These are phyloP conservation scores for Parambassis ranga DNA, from an alignment of 2,797 vertebrate species.

Conservation along the genomic window DNA sequence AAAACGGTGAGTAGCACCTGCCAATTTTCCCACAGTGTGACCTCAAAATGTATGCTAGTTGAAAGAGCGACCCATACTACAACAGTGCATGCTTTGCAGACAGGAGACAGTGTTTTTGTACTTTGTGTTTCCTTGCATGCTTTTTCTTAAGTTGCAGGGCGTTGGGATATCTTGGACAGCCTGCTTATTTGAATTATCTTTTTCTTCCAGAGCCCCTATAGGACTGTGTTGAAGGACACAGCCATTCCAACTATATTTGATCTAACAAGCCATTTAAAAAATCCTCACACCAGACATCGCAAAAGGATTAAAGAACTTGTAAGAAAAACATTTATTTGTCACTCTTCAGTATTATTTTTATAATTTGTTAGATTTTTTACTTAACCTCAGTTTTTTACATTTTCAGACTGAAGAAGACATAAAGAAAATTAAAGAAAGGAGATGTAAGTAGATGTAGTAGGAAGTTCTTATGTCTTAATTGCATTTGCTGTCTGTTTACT, in stretches of 20 bases:
- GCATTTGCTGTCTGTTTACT: neutral
- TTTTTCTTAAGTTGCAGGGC: too few relatives aligned
- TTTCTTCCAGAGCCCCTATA: conserved; percentile 90
- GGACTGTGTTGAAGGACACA: conserved; percentile 93
- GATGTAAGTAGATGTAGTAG: conserved; percentile 85
- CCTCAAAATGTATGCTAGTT: too few relatives aligned
- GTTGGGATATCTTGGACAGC: neutral
- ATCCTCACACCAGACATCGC: conserved; percentile 91
- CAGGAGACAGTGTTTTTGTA: too few relatives aligned
- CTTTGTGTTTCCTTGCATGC: too few relatives aligned
- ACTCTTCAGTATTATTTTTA: neutral
- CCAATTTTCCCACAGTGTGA: too few relatives aligned
- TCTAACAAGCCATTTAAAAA: conserved; percentile 95
- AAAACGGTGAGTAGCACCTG: conserved; percentile 87
- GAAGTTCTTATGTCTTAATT: neutral
- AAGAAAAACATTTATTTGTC: conserved; percentile 42
- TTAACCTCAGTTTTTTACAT: neutral
- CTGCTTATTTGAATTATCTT: neutral
- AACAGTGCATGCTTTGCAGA: too few relatives aligned
- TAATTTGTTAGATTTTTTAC: neutral
- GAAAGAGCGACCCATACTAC: too few relatives aligned
- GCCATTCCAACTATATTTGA: conserved; percentile 99
- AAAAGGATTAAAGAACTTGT: conserved; percentile 98
- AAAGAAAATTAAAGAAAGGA: conserved; percentile 88
- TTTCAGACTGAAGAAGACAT: conserved; percentile 96